Conservation (phyloP, 2,888 invertebrate genomes). For the Diarsia brunnea region DNA sequence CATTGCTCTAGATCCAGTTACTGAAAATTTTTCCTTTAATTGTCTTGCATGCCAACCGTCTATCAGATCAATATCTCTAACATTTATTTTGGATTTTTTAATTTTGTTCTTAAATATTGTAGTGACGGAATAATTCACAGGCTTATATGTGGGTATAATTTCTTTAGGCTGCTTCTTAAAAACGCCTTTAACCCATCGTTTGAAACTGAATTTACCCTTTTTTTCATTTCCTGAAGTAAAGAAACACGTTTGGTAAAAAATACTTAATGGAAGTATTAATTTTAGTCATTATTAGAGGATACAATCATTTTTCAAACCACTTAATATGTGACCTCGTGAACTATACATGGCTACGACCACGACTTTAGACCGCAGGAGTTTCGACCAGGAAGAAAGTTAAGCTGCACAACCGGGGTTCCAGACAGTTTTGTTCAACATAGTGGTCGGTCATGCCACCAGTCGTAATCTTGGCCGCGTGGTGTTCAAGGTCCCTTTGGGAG, state of each 20-base stretch:
- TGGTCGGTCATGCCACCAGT: not conserved
- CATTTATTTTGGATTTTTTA: constrained; percentile 61
- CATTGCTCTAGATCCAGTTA: constrained; percentile 66
- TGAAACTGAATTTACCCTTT: constrained; percentile 16
- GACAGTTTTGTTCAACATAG: not conserved
- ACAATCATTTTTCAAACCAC: constrained; percentile 5
- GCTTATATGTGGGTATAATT: constrained; percentile 1
- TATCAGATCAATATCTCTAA: constrained; percentile 67
- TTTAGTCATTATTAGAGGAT: not conserved
- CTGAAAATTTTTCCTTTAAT: constrained; percentile 64
- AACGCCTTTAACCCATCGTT: constrained; percentile 30
- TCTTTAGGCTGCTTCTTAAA: constrained; percentile 41
- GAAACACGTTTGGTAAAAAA: constrained; percentile 8
- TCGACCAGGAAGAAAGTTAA: not conserved
- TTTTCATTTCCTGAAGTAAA: constrained; percentile 31
- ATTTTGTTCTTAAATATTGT: constrained; percentile 68
- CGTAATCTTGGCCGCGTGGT: not conserved
- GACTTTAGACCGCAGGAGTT: not conserved
- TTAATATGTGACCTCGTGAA: not conserved
- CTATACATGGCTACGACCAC: not conserved
- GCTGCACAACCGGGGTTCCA: not conserved
- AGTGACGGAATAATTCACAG: constrained; percentile 13
- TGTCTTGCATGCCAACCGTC: constrained; percentile 61
- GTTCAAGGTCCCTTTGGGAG: not conserved
- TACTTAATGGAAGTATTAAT: not conserved